These are phyloP conservation scores for Oryzias javanicus DNA, from an alignment of 2,113 vertebrate genomes.

Conservation along the genomic window DNA sequence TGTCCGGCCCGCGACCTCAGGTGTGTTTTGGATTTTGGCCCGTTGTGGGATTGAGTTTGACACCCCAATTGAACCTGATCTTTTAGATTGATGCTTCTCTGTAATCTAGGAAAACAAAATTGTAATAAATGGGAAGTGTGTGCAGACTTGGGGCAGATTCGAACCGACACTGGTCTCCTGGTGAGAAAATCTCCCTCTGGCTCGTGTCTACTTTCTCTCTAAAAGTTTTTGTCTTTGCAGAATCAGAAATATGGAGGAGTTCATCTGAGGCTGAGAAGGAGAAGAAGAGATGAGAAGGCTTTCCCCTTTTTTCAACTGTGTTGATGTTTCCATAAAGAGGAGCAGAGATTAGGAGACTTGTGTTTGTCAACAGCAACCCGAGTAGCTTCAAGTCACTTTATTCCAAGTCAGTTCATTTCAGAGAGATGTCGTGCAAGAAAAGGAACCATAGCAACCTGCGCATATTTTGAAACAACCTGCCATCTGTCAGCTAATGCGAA, in stretches of 20 bases:
- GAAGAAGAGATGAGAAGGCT: slow-evolving; percentile 63
- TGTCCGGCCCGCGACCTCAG: too few species aligned
- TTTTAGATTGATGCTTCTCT: too few species aligned
- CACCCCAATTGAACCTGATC: too few species aligned
- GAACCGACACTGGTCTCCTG: too few species aligned
- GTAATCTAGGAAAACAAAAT: too few species aligned
- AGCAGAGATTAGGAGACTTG: slow-evolving; percentile 58
- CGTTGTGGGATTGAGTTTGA: too few species aligned
- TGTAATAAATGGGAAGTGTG: too few species aligned
- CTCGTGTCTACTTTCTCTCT: too few species aligned
- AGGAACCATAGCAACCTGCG: slow-evolving; percentile 60
- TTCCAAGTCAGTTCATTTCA: slow-evolving; percentile 60
- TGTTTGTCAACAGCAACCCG: slow-evolving; percentile 70
- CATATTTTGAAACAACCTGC: slow-evolving; percentile 63
- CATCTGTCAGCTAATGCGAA: slow-evolving; percentile 67
- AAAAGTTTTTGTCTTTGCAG: slow-evolving; percentile 2
- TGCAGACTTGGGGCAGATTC: too few species aligned
- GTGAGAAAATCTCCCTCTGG: too few species aligned
- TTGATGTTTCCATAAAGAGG: slow-evolving; percentile 69
- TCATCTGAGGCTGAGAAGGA: slow-evolving; percentile 64
- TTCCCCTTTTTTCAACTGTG: slow-evolving; percentile 42
- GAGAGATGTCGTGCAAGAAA: slow-evolving; percentile 39
- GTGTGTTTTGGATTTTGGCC: too few species aligned
- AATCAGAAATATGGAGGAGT: slow-evolving; percentile 75
- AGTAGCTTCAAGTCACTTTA: slow-evolving; percentile 62